Evolutionary conservation across 2,113 vertebrate genomes (phyloP), one percentile per base, ranked within the genome.

Genomic region (Cathartes aura): DNA sequence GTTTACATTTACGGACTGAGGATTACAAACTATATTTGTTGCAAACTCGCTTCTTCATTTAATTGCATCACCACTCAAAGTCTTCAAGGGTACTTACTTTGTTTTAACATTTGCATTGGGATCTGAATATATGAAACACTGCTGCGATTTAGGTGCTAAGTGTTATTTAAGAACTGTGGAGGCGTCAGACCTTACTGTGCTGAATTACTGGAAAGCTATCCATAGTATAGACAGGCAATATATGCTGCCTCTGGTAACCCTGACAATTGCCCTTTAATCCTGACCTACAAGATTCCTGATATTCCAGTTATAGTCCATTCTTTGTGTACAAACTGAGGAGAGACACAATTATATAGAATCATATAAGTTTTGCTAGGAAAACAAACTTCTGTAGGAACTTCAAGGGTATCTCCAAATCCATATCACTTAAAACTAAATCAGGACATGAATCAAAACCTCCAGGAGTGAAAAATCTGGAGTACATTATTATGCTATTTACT

Each of bases 281-380:
- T 97, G 96, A 97, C 96, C 93, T 98, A 59, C 82, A 67, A 80
- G 85, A 97, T 98, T 98, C 97, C 93, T 97, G 83, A 90, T 98
- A 89, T 94, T 98, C 95, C 94, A 95, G 89, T 91, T 95, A 62
- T 34, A 58, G 71, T 48, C 86, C 62, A n/a, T 91, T 94, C 83
- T 96, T 83, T 90, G 68, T 36, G 2, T 47, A 59, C 95, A 96
- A 50, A 90, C 82, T 67, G 53, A 84, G 64, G 47, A 78, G 93
- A 72, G 34, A 43, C 26, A 87, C 71, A 68, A 87, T 92, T 67
- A 38, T 27, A 89, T 30, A 83, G 82, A 95, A 86, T 48, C 62
- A 27, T 36, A 2, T 48, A 91, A 56, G 11, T 86, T 96, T 95
- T 75, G 71, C 66, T 60, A 82, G 60, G 86, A 83, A 88, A 91